A percentile compares a stretch with the other conserved stretches of the same genome.
These are phyloP conservation scores for Orientallactaga sibirica DNA, from an alignment of 2,797 vertebrate species.

Conservation along the genomic window DNA sequence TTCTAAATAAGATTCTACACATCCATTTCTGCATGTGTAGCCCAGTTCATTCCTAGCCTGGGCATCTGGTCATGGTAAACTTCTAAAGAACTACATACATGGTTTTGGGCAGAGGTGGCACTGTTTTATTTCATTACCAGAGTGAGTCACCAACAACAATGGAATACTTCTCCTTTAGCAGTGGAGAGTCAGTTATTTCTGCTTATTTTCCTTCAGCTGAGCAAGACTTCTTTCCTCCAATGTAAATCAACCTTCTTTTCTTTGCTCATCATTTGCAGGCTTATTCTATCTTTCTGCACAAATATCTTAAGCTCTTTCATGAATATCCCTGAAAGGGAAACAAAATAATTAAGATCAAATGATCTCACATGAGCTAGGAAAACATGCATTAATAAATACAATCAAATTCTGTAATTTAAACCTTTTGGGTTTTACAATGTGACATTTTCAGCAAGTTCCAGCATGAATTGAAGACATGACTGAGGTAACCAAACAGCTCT, in stretches of 20 bases:
- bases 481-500: neutral
- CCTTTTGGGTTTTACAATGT: neutral
- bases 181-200: neutral
- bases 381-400: conserved; percentile 12
- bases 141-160: neutral
- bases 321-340: conserved; percentile 7
- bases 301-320: neutral
- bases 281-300: neutral
- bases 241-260: neutral
- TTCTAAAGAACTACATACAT: neutral
- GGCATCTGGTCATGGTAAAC: neutral
- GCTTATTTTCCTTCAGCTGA: neutral
- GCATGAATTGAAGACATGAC: neutral
- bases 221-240: neutral
- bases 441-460: neutral
- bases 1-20: neutral
- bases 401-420: neutral
- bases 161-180: neutral
- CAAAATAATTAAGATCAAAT: conserved; percentile 16
- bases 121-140: rapidly evolving
- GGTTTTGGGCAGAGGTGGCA: neutral
- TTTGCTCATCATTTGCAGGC: neutral
- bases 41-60: neutral
- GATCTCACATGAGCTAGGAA: neutral
- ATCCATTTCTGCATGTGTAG: neutral